Evolutionary conservation across 2,888 invertebrate species (phyloP).

Genomic region (Incurvaria masculella): DNA sequence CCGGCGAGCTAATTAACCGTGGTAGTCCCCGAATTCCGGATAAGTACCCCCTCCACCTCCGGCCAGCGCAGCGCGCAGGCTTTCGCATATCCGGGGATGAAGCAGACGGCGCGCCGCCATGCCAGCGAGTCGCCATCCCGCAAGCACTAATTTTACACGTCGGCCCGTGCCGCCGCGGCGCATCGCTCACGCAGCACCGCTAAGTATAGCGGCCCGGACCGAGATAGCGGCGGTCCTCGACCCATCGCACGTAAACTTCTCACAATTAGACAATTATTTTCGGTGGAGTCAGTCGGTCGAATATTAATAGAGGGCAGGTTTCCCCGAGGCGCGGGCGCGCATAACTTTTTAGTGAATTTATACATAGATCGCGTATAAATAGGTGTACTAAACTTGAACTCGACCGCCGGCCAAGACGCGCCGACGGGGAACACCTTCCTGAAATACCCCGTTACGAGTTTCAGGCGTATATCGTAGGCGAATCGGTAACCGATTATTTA

Average conservation of each 20-base stretch:
- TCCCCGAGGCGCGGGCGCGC: constrained; percentile 59
- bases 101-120: constrained; percentile 47
- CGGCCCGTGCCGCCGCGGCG: neutral
- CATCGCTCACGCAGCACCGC: constrained; percentile 30
- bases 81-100: constrained; percentile 2
- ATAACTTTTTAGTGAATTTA: constrained; percentile 57
- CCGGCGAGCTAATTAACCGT: no score
- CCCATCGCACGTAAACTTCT: constrained; percentile 59
- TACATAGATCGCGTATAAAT: constrained; percentile 58
- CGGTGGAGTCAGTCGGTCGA: constrained; percentile 60
- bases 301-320: constrained; percentile 54
- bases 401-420: constrained; percentile 39
- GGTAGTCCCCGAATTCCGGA: no score
- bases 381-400: constrained; percentile 54
- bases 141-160: constrained; percentile 45
- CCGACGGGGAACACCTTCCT: constrained; percentile 59
- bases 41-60: neutral
- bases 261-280: constrained; percentile 61
- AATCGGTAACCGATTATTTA: constrained; percentile 58
- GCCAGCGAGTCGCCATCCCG: constrained; percentile 21
- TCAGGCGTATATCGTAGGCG: constrained; percentile 54
- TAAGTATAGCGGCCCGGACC: constrained; percentile 57
- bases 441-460: constrained; percentile 56
- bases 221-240: constrained; percentile 58
- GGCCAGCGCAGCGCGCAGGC: neutral